phyloP scores from a whole-genome alignment of 2,888 invertebrate genomes.

The Chloroclystis v-ata region DNA sequence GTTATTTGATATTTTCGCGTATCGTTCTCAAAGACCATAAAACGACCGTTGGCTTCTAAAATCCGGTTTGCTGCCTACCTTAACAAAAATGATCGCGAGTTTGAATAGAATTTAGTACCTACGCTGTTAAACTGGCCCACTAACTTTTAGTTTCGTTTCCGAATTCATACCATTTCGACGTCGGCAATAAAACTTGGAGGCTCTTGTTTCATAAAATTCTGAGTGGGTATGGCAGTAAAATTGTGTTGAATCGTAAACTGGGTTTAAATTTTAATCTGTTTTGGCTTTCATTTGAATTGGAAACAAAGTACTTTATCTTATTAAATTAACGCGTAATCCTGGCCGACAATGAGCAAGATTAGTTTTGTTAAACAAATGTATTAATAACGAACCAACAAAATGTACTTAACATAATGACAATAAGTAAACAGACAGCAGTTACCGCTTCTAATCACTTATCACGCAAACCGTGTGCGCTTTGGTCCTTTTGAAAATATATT shows the following conservation, averaged over 20 bases:
- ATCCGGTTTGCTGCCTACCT: slow-evolving; percentile 29
- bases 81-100: slow-evolving; percentile 22
- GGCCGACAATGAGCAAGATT: too few relatives aligned
- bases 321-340: too few relatives aligned
- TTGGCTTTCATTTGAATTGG: neutral
- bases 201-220: slow-evolving; percentile 29
- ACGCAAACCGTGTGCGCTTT: too few relatives aligned
- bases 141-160: slow-evolving; percentile 31
- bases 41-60: slow-evolving; percentile 24
- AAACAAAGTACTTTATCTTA: neutral
- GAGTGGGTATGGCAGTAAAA: slow-evolving; percentile 25
- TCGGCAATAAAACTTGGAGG: slow-evolving; percentile 23
- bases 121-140: slow-evolving; percentile 22
- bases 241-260: slow-evolving; percentile 28
- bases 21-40: slow-evolving; percentile 21
- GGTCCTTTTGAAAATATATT: too few relatives aligned
- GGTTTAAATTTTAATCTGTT: slow-evolving; percentile 11
- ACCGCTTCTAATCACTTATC: too few relatives aligned
- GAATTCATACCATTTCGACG: slow-evolving; percentile 19
- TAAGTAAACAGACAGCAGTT: too few relatives aligned
- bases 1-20: slow-evolving; percentile 28
- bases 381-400: too few relatives aligned
- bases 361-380: too few relatives aligned
- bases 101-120: slow-evolving; percentile 22
- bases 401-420: too few relatives aligned